Evolutionary conservation across 2,797 vertebrate species (phyloP).

Genomic region (Sebastes paucispinis): DNA sequence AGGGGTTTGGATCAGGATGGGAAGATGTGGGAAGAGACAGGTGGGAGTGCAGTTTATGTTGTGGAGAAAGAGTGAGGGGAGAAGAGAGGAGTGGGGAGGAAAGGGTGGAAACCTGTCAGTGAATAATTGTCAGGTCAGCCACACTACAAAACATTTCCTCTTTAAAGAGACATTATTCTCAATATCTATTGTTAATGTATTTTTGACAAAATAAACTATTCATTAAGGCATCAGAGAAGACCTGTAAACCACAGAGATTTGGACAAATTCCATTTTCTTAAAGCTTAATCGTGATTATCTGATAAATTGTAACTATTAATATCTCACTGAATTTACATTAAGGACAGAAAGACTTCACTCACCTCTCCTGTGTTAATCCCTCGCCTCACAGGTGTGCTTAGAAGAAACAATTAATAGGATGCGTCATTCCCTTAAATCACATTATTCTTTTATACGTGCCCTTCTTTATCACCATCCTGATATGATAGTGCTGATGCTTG

Average conservation of each 20-base stretch:
- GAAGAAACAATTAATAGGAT: slow-evolving; percentile 28
- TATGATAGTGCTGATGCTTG: slow-evolving; percentile 74
- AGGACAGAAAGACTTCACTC: slow-evolving; percentile 23
- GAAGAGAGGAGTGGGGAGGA: not conserved
- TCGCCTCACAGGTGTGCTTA: slow-evolving; percentile 26
- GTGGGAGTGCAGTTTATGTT: slow-evolving; percentile 25
- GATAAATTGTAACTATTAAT: not conserved
- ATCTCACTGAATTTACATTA: not conserved
- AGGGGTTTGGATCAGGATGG: not conserved
- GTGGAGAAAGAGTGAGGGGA: slow-evolving; percentile 2
- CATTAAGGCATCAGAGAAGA: not conserved
- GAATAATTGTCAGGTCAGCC: slow-evolving; percentile 68
- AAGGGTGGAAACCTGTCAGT: slow-evolving; percentile 42
- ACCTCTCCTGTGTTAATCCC: slow-evolving; percentile 45
- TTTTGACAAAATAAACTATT: not conserved
- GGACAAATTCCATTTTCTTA: not conserved
- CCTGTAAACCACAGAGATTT: not conserved
- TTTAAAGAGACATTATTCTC: not conserved
- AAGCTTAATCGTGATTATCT: not conserved
- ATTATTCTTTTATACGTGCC: slow-evolving; percentile 59
- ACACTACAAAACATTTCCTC: not conserved
- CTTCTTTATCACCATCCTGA: slow-evolving; percentile 70
- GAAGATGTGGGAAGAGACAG: slow-evolving; percentile 11
- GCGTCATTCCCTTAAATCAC: slow-evolving; percentile 29
- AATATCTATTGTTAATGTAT: not conserved